phyloP scores from a whole-genome alignment of 2,888 invertebrate genomes.

The Ectemnius continuus region DNA sequence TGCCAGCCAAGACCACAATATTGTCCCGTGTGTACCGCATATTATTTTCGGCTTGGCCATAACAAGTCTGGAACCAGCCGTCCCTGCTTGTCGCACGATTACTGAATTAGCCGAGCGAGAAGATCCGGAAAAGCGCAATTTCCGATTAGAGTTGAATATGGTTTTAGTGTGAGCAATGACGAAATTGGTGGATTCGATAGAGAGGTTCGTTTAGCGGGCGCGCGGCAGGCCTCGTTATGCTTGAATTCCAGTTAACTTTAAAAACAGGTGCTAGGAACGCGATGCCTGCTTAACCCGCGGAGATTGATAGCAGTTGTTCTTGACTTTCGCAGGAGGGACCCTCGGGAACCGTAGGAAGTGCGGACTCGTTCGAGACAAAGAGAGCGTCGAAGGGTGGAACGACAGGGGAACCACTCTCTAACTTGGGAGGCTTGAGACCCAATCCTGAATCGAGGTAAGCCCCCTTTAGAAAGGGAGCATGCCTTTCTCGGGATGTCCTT shows the following conservation, averaged over 20 bases:
- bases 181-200: constrained; percentile 15
- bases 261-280: constrained; percentile 29
- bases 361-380: constrained; percentile 23
- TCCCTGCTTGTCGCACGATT: not conserved
- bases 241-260: constrained; percentile 42
- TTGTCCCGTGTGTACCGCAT: not conserved
- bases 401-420: constrained; percentile 35
- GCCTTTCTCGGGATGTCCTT: not conserved
- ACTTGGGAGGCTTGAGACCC: constrained; percentile 40
- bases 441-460: constrained; percentile 52
- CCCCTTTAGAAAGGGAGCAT: not conserved
- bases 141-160: not conserved
- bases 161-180: not conserved
- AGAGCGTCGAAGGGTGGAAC: constrained; percentile 16
- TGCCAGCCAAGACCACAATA: not conserved
- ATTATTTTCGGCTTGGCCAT: not conserved
- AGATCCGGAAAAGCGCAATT: not conserved
- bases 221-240: constrained; percentile 18
- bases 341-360: constrained; percentile 21
- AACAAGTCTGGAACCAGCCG: not conserved
- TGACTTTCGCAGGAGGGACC: constrained; percentile 34
- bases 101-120: not conserved
- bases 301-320: constrained; percentile 56
- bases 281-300: constrained; percentile 39
- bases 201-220: constrained; percentile 31